These are phyloP conservation scores for Falco biarmicus DNA, from an alignment of 2,797 vertebrate genomes.

Conservation along the genomic window DNA sequence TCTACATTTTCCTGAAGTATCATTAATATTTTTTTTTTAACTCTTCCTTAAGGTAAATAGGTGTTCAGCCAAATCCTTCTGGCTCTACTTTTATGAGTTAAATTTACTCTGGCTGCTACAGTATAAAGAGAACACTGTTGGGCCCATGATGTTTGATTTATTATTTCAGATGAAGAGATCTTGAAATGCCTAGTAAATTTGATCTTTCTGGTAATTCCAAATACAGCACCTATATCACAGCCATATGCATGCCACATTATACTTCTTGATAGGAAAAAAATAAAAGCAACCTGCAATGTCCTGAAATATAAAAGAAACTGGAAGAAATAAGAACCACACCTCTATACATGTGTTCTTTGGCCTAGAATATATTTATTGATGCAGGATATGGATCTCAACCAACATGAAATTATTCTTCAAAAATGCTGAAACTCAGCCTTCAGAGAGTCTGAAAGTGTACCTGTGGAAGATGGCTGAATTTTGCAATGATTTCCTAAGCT, in stretches of 20 bases:
- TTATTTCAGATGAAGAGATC: slow-evolving; percentile 3
- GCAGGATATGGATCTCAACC: not conserved
- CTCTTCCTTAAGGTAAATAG: not conserved
- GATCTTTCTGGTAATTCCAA: not conserved
- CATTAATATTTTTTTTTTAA: not conserved
- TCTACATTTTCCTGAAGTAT: not conserved
- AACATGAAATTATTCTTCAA: not conserved
- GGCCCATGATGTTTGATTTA: not conserved
- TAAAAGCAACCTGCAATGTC: not conserved
- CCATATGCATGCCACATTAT: not conserved
- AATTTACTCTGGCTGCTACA: not conserved
- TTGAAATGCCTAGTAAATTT: slow-evolving; percentile 2
- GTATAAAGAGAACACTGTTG: not conserved
- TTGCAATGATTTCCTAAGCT: not conserved
- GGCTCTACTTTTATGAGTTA: not conserved
- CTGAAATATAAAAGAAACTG: not conserved
- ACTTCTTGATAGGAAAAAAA: not conserved
- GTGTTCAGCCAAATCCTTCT: not conserved
- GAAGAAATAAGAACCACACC: not conserved
- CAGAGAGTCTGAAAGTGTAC: not conserved
- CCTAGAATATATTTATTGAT: not conserved
- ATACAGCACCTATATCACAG: not conserved
- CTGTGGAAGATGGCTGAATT: slow-evolving; percentile 4
- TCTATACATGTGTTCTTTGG: not conserved
- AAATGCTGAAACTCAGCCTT: not conserved